Percentiles rank a stretch among this genome's conserved stretches.
Conservation (phyloP, 1,140 invertebrate species). For the Belonocnema kinseyi region DNA sequence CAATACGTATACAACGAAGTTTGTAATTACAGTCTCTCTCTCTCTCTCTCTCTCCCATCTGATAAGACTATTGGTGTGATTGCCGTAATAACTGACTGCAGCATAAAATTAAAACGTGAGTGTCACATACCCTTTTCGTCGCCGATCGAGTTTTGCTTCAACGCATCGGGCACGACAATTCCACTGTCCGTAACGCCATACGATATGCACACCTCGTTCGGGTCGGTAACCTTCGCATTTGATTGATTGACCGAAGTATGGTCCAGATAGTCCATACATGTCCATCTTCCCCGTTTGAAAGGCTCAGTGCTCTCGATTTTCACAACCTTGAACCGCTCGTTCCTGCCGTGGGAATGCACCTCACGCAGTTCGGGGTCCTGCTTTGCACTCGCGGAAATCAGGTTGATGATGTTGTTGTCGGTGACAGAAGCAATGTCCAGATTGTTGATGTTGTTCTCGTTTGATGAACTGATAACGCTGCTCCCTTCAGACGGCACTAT, state of each 20-base stretch:
- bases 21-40: too few species aligned
- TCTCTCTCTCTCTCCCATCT: too few species aligned
- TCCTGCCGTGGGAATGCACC: constrained; percentile 84
- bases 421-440: constrained; percentile 74
- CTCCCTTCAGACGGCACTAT: constrained; percentile 81
- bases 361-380: constrained; percentile 81
- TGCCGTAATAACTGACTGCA: neutral
- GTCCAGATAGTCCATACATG: constrained; percentile 96
- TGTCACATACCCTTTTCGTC: constrained; percentile 56
- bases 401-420: constrained; percentile 75
- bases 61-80: neutral
- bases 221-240: constrained; percentile 69
- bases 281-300: constrained; percentile 94
- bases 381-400: constrained; percentile 74
- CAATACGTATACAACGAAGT: too few species aligned
- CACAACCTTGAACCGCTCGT: constrained; percentile 95
- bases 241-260: constrained; percentile 82
- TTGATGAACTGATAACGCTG: constrained; percentile 79
- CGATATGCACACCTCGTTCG: constrained; percentile 73
- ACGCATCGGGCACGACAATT: constrained; percentile 65
- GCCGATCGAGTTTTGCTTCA: constrained; percentile 54
- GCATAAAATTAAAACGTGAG: neutral
- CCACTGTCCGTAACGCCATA: constrained; percentile 73
- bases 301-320: constrained; percentile 97
- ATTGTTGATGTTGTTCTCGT: constrained; percentile 80